Conservation (phyloP, 2,797 vertebrate species). For the Acrossocheilus wenchowensis region DNA sequence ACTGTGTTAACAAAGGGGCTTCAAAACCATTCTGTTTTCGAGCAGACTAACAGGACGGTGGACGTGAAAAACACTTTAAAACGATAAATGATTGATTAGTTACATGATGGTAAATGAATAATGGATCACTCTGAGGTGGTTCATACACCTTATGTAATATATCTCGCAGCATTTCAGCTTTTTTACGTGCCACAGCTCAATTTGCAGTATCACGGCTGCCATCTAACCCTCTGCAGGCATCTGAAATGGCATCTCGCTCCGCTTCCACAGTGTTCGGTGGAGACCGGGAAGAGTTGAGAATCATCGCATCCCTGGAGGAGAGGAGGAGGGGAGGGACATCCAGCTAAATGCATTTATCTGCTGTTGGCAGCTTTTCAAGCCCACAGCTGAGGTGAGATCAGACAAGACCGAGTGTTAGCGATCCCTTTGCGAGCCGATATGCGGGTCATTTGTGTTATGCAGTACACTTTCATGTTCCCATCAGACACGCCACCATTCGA, state of each 20-base stretch:
- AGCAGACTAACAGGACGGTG: background rate
- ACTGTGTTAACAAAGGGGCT: background rate
- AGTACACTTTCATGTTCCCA: constrained; percentile 10
- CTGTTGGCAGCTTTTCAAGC: constrained; percentile 50
- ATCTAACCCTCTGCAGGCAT: constrained; percentile 33
- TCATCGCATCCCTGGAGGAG: constrained; percentile 39
- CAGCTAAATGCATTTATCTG: constrained; percentile 50
- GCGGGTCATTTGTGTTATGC: background rate
- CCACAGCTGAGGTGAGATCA: constrained; percentile 39
- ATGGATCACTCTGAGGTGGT: constrained; percentile 4
- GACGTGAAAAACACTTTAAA: constrained; percentile 26
- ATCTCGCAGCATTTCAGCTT: background rate
- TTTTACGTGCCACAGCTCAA: constrained; percentile 26
- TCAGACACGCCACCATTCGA: background rate
- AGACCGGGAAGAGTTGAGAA: constrained; percentile 26
- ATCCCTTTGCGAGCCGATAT: constrained; percentile 9
- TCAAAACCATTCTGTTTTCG: constrained; percentile 16
- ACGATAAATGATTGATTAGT: constrained; percentile 33
- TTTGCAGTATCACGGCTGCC: constrained; percentile 29
- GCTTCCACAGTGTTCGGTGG: background rate
- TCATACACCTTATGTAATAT: constrained; percentile 13
- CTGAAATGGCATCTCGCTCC: constrained; percentile 34
- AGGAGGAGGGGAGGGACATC: constrained; percentile 10
- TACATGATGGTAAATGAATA: constrained; percentile 34
- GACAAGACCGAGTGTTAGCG: constrained; percentile 24